Conservation (phyloP, 1,140 invertebrate species). For the Drosophila sproati region DNA sequence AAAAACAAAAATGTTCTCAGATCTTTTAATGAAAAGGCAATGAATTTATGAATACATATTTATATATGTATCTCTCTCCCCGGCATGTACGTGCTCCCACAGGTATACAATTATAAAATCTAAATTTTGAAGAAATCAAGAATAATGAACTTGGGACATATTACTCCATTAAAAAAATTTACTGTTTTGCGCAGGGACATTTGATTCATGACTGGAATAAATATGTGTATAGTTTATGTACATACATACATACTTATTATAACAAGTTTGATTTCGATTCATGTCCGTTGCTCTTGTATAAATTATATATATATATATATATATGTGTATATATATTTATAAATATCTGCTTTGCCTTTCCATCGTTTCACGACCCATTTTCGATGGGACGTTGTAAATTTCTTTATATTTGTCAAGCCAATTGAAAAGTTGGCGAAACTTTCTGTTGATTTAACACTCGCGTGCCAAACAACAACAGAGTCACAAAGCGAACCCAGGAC, state of each 20-base stretch:
- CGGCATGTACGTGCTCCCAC: not conserved
- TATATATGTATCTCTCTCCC: not conserved
- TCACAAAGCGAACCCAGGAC: conserved; percentile 21
- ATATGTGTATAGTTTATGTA: not conserved
- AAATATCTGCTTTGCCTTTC: conserved; percentile 6
- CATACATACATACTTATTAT: not conserved
- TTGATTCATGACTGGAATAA: not conserved
- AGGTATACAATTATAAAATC: not conserved
- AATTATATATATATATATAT: not conserved
- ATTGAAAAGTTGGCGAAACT: conserved; percentile 75
- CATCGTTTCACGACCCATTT: conserved; percentile 23
- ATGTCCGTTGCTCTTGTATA: not conserved
- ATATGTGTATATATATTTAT: not conserved
- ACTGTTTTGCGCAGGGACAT: too few species aligned
- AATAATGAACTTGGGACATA: not conserved
- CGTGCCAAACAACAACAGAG: conserved; percentile 20
- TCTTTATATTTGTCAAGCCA: conserved; percentile 78
- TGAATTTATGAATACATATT: not conserved
- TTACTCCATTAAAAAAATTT: not conserved
- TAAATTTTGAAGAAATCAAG: not conserved
- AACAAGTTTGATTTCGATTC: not conserved
- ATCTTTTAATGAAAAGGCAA: not conserved
- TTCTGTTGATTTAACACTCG: conserved; percentile 77
- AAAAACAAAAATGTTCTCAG: not conserved
- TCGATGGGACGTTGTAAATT: conserved; percentile 62